These are phyloP conservation scores for Petrocephalus microphthalmus DNA, from an alignment of 2,113 vertebrate species.

Conservation along the genomic window DNA sequence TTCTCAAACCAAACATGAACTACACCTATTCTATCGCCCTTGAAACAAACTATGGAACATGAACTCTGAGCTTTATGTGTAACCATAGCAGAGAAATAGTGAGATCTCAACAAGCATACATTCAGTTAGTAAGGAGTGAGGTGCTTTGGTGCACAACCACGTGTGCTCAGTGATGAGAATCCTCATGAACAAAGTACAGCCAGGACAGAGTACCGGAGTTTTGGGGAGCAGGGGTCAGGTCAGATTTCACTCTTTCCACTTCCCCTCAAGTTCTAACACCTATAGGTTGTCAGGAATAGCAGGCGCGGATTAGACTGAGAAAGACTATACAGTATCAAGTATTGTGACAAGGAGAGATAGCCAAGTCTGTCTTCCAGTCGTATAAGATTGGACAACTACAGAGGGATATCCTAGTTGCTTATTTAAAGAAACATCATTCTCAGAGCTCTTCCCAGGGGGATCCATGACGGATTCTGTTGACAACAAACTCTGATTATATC, in stretches of 20 bases:
- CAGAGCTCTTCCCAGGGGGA: not conserved
- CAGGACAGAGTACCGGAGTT: not conserved
- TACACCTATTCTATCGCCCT: not conserved
- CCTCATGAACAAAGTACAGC: not conserved
- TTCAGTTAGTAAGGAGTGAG: not conserved
- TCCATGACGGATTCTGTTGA: not conserved
- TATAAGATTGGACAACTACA: not conserved
- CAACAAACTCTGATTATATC: not conserved
- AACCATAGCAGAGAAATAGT: not conserved
- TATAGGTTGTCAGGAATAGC: not conserved
- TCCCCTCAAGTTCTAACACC: not conserved
- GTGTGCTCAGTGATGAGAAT: not conserved
- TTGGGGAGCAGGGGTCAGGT: not conserved
- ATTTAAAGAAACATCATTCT: conserved; percentile 17
- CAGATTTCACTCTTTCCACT: not conserved
- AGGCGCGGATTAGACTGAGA: not conserved
- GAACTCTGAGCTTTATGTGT: not conserved
- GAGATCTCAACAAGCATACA: not conserved
- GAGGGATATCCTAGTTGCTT: not conserved
- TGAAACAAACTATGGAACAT: not conserved
- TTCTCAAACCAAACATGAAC: not conserved
- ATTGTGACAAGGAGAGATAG: not conserved
- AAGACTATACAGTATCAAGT: not conserved
- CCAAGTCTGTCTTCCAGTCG: not conserved
- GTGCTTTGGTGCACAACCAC: not conserved